phyloP scores from a whole-genome alignment of 2,888 invertebrate species.

The Linnaemya vulpina region DNA sequence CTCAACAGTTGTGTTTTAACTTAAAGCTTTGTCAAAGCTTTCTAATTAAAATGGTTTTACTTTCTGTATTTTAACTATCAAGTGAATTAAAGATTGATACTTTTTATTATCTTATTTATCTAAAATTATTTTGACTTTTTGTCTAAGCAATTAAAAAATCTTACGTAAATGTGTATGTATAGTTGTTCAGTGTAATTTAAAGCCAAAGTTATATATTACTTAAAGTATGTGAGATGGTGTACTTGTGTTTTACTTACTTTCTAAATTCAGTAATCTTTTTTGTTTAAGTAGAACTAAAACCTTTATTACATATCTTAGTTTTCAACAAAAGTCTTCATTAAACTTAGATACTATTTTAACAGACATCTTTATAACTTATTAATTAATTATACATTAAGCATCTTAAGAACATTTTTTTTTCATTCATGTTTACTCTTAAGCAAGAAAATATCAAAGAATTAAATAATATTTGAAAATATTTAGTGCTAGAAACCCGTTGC shows the following conservation, averaged over 20 bases:
- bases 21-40: conserved; percentile 8
- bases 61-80: conserved; percentile 7
- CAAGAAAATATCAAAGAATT: background rate
- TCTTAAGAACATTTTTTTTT: background rate
- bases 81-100: background rate
- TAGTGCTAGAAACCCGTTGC: background rate
- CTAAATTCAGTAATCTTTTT: conserved; percentile 6
- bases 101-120: background rate
- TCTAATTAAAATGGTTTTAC: conserved; percentile 1
- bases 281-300: conserved; percentile 9
- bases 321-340: background rate
- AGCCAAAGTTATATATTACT: conserved; percentile 29
- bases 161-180: background rate
- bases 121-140: background rate
- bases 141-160: conserved; percentile 29
- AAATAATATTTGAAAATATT: background rate
- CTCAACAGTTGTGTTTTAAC: background rate
- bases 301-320: background rate
- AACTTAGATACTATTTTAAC: background rate
- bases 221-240: conserved; percentile 1
- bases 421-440: background rate
- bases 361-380: background rate
- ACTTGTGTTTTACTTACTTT: conserved; percentile 4
- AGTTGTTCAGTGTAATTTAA: conserved; percentile 8
- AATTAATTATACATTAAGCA: background rate